Evolutionary conservation across 2,888 invertebrate species (phyloP), one percentile per base, ranked within the genome.

Genomic region (Leucophenga maculata): DNA sequence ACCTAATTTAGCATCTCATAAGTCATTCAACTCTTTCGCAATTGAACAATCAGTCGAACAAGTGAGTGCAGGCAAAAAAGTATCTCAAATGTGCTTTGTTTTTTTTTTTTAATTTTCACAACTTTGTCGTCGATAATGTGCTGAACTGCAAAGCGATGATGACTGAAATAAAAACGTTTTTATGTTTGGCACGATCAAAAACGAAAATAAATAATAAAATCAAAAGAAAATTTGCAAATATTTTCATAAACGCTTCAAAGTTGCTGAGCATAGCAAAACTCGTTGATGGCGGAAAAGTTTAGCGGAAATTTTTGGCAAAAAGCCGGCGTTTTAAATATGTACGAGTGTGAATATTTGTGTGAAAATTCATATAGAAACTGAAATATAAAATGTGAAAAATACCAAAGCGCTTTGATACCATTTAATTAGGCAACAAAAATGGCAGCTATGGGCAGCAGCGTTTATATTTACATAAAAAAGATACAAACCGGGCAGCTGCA

Each of bases 381-480:
- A 54, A 26, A 55, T 46, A 18, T 14, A 50, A 46, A 66, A 55
- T 46, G 22, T 14, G 54, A 46, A 66, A 55, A 50, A 39, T 55
- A 39, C 31, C 57, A 62, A 32, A 70, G 67, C 54, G 50, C 70
- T 76, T 68, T 71, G 68, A 79, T 79, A 64, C 18, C n/a, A 69
- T 73, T 73, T 73, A 78, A 79, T 79, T 79, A 73, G 75, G 72
- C 80, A 80, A 74, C 80, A 77, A 39, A 39, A 39, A 39, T 39
- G 39, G 3, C 39, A 39, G 3, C 39, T 11, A 39, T 39, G 39
- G 39, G 80, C 77, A 65, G 46, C 67, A 62, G 70, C 70, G 69
- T 65, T 32, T 50, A 50, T n/a, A 16, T 1, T 16, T n/a, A 39
- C 3, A 55, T n/a, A 55, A 20, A 55, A 55, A 3, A 26, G 8